Percentiles rank a stretch among this genome's conserved stretches.
Evolutionary conservation across 2,797 vertebrate genomes (phyloP).

Genomic region (Vultur gryphus): DNA sequence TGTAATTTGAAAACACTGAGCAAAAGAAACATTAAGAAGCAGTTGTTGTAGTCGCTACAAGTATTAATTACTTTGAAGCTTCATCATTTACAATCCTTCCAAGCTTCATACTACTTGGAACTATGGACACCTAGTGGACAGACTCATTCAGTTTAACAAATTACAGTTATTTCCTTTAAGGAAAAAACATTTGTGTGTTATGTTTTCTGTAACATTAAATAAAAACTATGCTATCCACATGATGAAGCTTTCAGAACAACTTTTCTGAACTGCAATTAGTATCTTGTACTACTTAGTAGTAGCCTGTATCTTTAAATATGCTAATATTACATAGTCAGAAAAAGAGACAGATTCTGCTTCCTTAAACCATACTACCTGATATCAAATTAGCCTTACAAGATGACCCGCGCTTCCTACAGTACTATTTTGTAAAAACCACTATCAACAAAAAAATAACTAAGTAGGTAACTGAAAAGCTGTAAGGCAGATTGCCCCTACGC

Average conservation of each 20-base stretch:
- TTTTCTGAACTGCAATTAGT: neutral
- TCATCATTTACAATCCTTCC: neutral
- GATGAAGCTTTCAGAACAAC: neutral
- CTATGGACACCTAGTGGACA: slow-evolving; percentile 58
- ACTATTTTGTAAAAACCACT: neutral
- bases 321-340: neutral
- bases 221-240: neutral
- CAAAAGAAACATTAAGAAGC: neutral
- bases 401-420: neutral
- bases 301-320: neutral
- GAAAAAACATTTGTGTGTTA: neutral
- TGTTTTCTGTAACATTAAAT: neutral
- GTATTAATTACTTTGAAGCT: neutral
- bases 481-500: neutral
- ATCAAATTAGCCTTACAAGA: neutral
- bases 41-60: neutral
- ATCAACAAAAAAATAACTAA: accelerated
- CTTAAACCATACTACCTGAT: neutral
- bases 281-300: neutral
- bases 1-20: neutral
- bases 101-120: neutral
- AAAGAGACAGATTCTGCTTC: neutral
- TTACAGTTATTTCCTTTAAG: neutral
- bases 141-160: neutral
- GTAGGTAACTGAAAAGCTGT: neutral